phyloP scores from a whole-genome alignment of 2,113 vertebrate genomes.

The Rhegmatorhina hoffmannsi region DNA sequence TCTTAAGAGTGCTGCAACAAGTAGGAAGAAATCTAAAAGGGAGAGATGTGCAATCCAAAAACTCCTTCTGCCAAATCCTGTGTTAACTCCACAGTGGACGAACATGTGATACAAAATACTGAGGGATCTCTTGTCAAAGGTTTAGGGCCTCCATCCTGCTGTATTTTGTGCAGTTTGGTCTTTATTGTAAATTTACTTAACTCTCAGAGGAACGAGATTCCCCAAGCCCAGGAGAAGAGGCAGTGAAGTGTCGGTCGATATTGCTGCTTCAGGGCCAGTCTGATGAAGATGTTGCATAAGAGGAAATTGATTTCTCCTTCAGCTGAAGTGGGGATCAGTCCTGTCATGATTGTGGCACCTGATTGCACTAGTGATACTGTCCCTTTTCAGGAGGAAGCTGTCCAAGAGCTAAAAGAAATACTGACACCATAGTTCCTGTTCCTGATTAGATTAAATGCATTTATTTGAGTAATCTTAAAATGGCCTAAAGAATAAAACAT shows the following conservation, averaged over 20 bases:
- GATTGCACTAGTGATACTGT: background rate
- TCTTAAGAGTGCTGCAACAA: background rate
- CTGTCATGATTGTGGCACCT: background rate
- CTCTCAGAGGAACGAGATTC: background rate
- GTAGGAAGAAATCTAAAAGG: background rate
- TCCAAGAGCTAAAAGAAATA: background rate
- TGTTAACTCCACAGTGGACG: background rate
- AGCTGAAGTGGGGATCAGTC: background rate
- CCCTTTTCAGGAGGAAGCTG: background rate
- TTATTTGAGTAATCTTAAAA: background rate
- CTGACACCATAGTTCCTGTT: background rate
- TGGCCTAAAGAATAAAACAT: background rate
- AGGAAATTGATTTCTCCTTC: background rate
- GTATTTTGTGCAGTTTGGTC: background rate
- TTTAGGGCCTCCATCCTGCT: background rate
- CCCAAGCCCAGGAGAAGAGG: background rate
- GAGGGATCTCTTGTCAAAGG: background rate
- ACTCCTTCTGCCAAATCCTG: background rate
- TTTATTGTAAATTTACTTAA: background rate
- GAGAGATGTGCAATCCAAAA: background rate
- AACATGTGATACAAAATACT: background rate
- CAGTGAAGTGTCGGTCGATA: background rate
- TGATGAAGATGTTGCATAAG: background rate
- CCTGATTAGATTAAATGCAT: background rate
- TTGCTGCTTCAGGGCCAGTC: background rate